Percentiles rank a stretch among this genome's conserved stretches.
Evolutionary conservation across 2,888 invertebrate genomes (phyloP).

Genomic region (Tipula lateralis): DNA sequence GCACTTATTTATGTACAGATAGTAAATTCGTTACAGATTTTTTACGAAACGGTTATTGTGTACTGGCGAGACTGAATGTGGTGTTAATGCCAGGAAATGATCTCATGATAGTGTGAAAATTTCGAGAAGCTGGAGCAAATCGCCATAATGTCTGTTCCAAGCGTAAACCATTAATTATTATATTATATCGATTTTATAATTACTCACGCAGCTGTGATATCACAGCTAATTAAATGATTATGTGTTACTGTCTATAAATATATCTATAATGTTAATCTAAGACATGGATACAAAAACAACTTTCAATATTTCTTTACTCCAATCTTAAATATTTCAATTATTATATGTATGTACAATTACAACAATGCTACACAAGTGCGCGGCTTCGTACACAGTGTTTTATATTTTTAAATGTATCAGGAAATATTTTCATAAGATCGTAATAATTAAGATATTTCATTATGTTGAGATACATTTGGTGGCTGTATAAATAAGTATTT

Average conservation of each 20-base stretch:
- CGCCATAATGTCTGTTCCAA: background rate
- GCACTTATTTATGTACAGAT: background rate
- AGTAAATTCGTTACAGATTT: background rate
- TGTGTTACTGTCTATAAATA: background rate
- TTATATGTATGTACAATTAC: background rate
- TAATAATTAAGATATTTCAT: background rate
- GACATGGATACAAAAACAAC: background rate
- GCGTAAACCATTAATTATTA: background rate
- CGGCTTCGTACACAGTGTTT: background rate
- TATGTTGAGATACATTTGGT: background rate
- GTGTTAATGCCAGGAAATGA: background rate
- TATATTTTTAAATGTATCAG: background rate
- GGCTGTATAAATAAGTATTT: background rate
- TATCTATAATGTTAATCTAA: background rate
- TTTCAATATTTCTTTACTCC: background rate
- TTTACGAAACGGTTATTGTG: background rate
- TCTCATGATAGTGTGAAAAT: too few species aligned
- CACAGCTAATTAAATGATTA: background rate
- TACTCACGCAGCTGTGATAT: background rate
- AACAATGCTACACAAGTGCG: background rate
- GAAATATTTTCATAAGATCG: background rate
- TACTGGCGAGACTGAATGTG: background rate
- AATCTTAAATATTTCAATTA: background rate
- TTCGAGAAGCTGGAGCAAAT: background rate
- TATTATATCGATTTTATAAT: background rate